Evolutionary conservation across 2,113 vertebrate species (phyloP).

Genomic region (Apeltes quadracus): DNA sequence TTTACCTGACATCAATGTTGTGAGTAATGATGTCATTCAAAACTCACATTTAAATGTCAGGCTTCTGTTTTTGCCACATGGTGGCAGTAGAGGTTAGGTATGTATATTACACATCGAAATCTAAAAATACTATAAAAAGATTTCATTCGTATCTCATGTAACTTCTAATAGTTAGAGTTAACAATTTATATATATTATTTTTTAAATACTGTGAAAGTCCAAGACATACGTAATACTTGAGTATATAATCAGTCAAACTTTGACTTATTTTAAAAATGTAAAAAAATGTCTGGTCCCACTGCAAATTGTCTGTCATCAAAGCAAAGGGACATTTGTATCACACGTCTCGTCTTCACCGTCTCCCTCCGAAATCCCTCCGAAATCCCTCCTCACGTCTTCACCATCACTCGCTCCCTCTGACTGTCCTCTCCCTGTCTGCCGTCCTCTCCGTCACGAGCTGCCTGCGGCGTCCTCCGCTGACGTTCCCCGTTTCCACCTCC

Average conservation of each 20-base stretch:
- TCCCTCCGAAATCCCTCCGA: background rate
- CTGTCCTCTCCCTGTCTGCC: slow-evolving; percentile 33
- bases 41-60: background rate
- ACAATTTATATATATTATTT: background rate
- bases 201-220: too few species aligned
- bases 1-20: background rate
- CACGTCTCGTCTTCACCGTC: background rate
- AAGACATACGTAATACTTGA: too few species aligned
- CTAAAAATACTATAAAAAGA: background rate
- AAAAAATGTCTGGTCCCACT: background rate
- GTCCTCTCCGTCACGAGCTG: slow-evolving; percentile 26
- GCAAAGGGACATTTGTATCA: background rate
- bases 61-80: too few species aligned
- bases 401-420: slow-evolving; percentile 19
- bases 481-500: slow-evolving; percentile 15
- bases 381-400: background rate
- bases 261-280: background rate
- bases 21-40: background rate
- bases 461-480: background rate
- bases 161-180: background rate
- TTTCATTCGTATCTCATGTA: background rate
- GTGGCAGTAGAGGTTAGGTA: slow-evolving; percentile 5
- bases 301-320: background rate
- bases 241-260: background rate
- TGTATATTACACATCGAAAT: background rate